phyloP scores from a whole-genome alignment of 2,113 vertebrate genomes.

The Hiodon tergisus region DNA sequence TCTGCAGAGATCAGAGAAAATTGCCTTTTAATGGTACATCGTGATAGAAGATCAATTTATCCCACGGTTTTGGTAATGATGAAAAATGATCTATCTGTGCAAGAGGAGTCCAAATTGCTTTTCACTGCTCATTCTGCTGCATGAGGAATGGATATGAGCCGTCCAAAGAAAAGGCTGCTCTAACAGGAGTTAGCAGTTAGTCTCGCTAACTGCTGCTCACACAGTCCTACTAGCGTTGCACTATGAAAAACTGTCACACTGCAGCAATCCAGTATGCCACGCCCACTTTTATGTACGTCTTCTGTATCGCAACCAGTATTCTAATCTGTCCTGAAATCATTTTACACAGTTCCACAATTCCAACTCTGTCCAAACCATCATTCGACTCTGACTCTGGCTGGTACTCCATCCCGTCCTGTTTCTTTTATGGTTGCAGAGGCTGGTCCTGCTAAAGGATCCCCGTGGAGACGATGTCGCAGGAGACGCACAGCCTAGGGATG shows the following conservation, averaged over 20 bases:
- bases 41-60: conserved; percentile 28
- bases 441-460: background rate
- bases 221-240: no score
- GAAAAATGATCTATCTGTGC: background rate
- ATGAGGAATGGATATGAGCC: background rate
- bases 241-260: no score
- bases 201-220: background rate
- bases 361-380: background rate
- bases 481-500: background rate
- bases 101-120: conserved; percentile 11
- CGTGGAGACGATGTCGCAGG: background rate
- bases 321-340: background rate
- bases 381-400: no score
- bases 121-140: background rate
- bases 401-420: background rate
- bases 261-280: no score
- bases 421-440: background rate
- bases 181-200: background rate
- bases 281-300: no score
- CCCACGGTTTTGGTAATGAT: conserved; percentile 20
- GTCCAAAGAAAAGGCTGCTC: no score
- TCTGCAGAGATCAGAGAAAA: conserved; percentile 20
- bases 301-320: no score
- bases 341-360: no score
- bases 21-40: conserved; percentile 23